Percentiles rank a stretch among this genome's conserved stretches.
Conservation (phyloP, 2,797 vertebrate species). For the Chanos chanos region DNA sequence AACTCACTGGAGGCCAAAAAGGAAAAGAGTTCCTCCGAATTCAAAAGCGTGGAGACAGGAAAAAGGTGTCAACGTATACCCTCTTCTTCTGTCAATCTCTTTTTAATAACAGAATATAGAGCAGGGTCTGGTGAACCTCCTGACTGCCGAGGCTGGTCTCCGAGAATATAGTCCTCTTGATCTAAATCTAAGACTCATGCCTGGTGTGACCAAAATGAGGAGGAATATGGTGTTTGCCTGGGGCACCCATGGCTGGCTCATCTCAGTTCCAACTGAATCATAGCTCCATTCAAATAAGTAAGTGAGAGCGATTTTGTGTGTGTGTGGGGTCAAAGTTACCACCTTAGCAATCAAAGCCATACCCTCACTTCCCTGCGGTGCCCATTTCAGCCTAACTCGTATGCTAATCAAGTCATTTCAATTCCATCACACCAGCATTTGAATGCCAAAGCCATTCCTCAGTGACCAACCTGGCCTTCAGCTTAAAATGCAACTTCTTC, state of each 20-base stretch:
- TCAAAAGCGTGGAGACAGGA: too few species aligned
- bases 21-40: too few species aligned
- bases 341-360: constrained; percentile 49
- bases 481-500: constrained; percentile 42
- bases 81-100: not conserved
- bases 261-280: constrained; percentile 34
- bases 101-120: not conserved
- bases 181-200: not conserved
- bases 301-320: constrained; percentile 51
- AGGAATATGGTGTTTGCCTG: not conserved
- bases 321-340: constrained; percentile 33
- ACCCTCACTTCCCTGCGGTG: constrained; percentile 34
- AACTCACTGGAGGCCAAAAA: too few species aligned
- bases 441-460: constrained; percentile 39
- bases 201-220: not conserved
- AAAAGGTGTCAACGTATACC: too few species aligned
- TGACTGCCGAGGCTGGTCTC: not conserved
- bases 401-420: constrained; percentile 59
- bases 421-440: constrained; percentile 42
- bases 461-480: constrained; percentile 49
- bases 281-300: constrained; percentile 34
- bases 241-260: too few species aligned
- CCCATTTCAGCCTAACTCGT: constrained; percentile 43
- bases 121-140: not conserved
- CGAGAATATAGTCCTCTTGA: too few species aligned